phyloP scores from a whole-genome alignment of 2,113 vertebrate genomes.

The Indicator indicator region DNA sequence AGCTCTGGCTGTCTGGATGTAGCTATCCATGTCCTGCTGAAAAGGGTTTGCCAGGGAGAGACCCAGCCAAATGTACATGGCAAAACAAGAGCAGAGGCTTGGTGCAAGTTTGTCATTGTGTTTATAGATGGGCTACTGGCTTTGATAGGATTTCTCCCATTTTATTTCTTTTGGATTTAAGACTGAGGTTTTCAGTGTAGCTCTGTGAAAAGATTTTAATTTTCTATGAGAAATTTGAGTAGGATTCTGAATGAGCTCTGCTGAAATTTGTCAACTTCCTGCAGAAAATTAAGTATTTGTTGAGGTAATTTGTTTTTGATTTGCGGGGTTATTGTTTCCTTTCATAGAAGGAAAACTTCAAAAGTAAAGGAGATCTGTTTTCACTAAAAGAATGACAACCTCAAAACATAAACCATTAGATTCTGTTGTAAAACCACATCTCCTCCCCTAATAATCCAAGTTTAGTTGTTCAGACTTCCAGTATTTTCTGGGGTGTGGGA shows the following conservation, averaged over 20 bases:
- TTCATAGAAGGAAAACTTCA: not conserved
- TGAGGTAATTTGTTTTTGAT: not conserved
- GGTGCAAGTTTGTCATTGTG: not conserved
- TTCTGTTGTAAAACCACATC: not conserved
- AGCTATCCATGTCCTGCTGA: not conserved
- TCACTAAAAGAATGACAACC: not conserved
- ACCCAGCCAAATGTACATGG: not conserved
- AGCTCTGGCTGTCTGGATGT: not conserved
- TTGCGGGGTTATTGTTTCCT: not conserved
- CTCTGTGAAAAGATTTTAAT: not conserved
- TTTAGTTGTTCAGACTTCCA: not conserved
- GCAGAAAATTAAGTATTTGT: not conserved
- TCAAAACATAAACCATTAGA: not conserved
- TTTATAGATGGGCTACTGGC: not conserved
- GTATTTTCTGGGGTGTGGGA: not conserved
- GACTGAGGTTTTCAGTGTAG: not conserved
- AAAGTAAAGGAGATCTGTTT: not conserved
- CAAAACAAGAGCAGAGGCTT: not conserved
- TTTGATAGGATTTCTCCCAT: not conserved
- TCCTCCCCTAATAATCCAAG: not conserved
- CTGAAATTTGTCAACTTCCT: not conserved
- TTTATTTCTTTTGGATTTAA: slow-evolving; percentile 1
- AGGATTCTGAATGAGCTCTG: not conserved
- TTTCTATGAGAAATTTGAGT: not conserved
- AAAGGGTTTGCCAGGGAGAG: not conserved